Percentiles rank a stretch among this genome's conserved stretches.
These are phyloP conservation scores for Acromyrmex charruanus DNA, from an alignment of 1,140 invertebrate species.

Conservation along the genomic window DNA sequence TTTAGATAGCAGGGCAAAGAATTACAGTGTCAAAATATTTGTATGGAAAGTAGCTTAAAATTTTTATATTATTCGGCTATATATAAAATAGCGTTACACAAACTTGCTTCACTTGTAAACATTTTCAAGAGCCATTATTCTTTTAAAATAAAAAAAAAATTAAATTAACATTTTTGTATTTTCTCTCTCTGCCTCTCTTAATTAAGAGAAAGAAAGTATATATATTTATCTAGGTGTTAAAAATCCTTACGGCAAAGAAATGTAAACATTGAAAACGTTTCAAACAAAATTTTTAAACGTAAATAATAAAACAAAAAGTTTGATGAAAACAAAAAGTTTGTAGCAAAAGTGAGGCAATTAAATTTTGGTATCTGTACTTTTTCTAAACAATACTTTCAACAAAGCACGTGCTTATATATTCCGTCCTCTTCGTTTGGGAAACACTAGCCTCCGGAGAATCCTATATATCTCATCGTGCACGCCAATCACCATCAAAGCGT, in stretches of 20 bases:
- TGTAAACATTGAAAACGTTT: not conserved
- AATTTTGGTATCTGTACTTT: not conserved
- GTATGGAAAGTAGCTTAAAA: conserved; percentile 55
- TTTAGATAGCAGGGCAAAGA: conserved; percentile 56
- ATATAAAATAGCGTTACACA: not conserved
- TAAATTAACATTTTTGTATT: not conserved
- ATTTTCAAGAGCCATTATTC: not conserved
- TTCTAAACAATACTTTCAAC: conserved; percentile 48
- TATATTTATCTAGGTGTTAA: not conserved
- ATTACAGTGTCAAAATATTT: conserved; percentile 74
- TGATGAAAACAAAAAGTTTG: not conserved
- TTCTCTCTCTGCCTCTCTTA: too few relatives aligned
- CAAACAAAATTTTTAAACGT: not conserved
- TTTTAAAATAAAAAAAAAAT: not conserved
- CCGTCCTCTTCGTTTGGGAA: not conserved
- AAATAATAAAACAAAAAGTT: not conserved
- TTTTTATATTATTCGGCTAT: conserved; percentile 68
- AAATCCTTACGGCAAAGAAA: not conserved
- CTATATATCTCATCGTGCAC: conserved; percentile 70
- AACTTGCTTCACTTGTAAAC: not conserved
- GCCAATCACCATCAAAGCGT: conserved; percentile 83
- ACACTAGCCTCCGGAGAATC: conserved; percentile 27
- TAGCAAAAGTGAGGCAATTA: not conserved
- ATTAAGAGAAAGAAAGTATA: not conserved
- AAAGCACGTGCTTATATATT: not conserved